Conservation (phyloP, 2,113 vertebrate genomes). For the Sprattus sprattus region DNA sequence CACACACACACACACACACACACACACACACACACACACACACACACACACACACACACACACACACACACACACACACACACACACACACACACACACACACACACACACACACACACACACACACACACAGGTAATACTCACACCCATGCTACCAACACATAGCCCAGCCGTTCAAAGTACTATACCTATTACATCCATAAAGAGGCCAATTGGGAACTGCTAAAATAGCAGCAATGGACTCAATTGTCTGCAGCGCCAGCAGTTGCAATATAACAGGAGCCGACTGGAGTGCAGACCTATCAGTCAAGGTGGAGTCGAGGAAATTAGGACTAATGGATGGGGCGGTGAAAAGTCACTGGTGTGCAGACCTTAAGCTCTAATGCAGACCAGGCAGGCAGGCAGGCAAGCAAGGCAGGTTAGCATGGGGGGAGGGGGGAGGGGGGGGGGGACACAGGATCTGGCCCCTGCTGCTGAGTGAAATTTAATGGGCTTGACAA, state of each 20-base stretch:
- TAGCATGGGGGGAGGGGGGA: background rate
- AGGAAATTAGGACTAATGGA: slow-evolving; percentile 1
- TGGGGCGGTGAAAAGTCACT: background rate
- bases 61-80: background rate
- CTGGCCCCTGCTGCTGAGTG: background rate
- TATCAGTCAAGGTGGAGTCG: slow-evolving; percentile 2
- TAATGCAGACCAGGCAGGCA: background rate
- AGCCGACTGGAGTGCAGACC: background rate
- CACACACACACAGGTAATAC: too few species aligned
- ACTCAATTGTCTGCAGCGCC: background rate
- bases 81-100: background rate
- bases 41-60: background rate
- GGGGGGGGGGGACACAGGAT: background rate
- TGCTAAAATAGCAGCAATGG: background rate
- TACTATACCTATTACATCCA: background rate
- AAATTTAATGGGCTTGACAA: slow-evolving; percentile 15
- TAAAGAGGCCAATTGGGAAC: background rate
- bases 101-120: background rate
- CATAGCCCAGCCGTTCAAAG: background rate
- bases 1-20: too few species aligned
- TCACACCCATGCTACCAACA: background rate
- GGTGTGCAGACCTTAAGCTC: background rate
- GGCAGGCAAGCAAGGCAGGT: background rate
- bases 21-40: too few species aligned
- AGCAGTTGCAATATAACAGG: background rate